Percentiles rank a stretch among this genome's conserved stretches.
Conservation (phyloP, 2,888 invertebrate species). For the Agrotis ipsilon region DNA sequence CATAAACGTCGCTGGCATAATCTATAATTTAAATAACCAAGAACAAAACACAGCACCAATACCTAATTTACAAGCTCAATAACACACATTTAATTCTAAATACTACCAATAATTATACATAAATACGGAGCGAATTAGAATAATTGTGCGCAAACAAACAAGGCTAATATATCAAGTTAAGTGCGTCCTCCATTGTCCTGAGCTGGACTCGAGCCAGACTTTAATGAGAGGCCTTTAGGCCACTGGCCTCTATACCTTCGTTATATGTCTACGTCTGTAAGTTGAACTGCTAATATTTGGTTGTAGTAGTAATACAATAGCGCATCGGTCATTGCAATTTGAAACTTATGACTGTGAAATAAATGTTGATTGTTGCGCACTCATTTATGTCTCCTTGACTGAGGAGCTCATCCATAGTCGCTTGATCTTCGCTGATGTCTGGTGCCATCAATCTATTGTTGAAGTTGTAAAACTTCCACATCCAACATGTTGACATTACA, state of each 20-base stretch:
- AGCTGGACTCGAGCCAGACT: constrained; percentile 58
- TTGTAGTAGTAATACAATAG: not conserved
- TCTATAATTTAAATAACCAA: not conserved
- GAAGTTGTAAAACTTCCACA: too few species aligned
- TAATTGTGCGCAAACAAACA: constrained; percentile 52
- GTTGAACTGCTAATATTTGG: constrained; percentile 3
- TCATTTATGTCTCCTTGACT: not conserved
- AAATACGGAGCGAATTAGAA: constrained; percentile 28
- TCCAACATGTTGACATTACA: too few species aligned
- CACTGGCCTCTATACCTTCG: constrained; percentile 18
- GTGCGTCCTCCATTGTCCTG: constrained; percentile 56
- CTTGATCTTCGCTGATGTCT: too few species aligned
- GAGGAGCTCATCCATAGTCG: too few species aligned
- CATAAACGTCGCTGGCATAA: too few species aligned
- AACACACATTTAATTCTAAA: constrained; percentile 14
- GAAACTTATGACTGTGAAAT: too few species aligned
- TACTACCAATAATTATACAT: constrained; percentile 11
- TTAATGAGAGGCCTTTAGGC: constrained; percentile 53
- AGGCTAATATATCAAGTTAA: constrained; percentile 57
- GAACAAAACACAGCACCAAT: not conserved
- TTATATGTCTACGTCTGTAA: not conserved
- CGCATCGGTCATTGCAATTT: not conserved
- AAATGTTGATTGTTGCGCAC: not conserved
- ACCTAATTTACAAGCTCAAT: constrained; percentile 3
- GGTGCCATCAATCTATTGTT: too few species aligned